These are phyloP conservation scores for Imbricaverruca yamaguchii DNA, from an alignment of 2,888 invertebrate genomes.

Conservation along the genomic window DNA sequence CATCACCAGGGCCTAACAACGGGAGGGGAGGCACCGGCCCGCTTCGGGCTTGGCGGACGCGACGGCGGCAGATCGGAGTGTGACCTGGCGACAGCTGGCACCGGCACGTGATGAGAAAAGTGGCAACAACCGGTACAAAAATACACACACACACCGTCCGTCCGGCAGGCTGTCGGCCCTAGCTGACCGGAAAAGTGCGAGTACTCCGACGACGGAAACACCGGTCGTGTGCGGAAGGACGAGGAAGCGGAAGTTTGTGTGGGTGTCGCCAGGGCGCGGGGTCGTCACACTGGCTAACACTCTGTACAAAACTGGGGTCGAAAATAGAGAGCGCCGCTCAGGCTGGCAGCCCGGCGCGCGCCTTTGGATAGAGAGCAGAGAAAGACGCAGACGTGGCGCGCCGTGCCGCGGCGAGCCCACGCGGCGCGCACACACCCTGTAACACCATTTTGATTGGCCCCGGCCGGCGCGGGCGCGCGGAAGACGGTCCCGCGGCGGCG, in stretches of 20 bases:
- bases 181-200: not conserved
- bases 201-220: not conserved
- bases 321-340: not conserved
- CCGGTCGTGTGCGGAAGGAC: not conserved
- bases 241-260: not conserved
- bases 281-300: not conserved
- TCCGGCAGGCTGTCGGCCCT: not conserved
- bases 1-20: too few relatives aligned
- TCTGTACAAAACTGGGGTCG: not conserved
- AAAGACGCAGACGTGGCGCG: not conserved
- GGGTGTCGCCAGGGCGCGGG: not conserved
- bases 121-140: not conserved
- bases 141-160: not conserved
- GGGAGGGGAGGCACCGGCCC: not conserved
- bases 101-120: too few relatives aligned
- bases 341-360: not conserved
- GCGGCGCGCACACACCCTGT: not conserved
- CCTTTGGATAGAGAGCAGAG: not conserved
- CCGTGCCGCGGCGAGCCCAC: not conserved
- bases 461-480: not conserved
- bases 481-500: not conserved
- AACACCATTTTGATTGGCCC: not conserved
- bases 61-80: too few relatives aligned
- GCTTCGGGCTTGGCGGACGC: too few relatives aligned
- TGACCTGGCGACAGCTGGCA: too few relatives aligned